These are phyloP conservation scores for Menidia beryllina DNA, from an alignment of 2,113 vertebrate species.

Conservation along the genomic window DNA sequence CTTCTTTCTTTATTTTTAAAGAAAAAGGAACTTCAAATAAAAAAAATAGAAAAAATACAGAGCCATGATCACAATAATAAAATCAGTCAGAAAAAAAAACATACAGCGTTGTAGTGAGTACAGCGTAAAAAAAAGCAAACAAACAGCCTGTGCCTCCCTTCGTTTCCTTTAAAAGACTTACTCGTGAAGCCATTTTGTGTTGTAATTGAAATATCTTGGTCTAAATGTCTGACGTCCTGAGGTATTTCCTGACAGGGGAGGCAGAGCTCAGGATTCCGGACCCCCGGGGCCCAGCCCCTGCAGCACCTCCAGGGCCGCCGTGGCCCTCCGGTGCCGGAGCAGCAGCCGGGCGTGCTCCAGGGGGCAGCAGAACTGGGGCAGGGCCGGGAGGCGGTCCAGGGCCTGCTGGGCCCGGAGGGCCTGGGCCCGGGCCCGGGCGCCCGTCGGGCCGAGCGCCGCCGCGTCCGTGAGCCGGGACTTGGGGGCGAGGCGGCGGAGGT, in stretches of 20 bases:
- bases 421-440: slow-evolving; percentile 64
- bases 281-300: slow-evolving; percentile 44
- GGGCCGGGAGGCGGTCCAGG: slow-evolving; percentile 78
- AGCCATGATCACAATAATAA: neutral
- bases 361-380: slow-evolving; percentile 88
- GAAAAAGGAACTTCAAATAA: no score
- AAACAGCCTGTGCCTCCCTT: slow-evolving; percentile 7
- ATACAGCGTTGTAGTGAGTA: neutral
- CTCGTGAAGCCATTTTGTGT: slow-evolving; percentile 28
- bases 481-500: slow-evolving; percentile 78
- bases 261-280: no score
- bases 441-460: slow-evolving; percentile 1
- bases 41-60: no score
- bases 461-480: slow-evolving; percentile 19
- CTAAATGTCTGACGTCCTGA: neutral
- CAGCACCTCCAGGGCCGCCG: slow-evolving; percentile 80
- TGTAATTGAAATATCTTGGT: slow-evolving; percentile 2
- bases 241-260: no score
- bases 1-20: no score
- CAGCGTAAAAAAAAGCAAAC: slow-evolving; percentile 11
- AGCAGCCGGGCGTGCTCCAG: slow-evolving; percentile 83
- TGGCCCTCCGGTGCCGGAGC: slow-evolving; percentile 83
- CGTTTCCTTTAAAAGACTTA: slow-evolving; percentile 17
- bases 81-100: slow-evolving; percentile 12
- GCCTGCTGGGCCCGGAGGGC: slow-evolving; percentile 54